These are phyloP conservation scores for Gonatopus flavifemur DNA, from an alignment of 1,140 invertebrate genomes.

Conservation along the genomic window DNA sequence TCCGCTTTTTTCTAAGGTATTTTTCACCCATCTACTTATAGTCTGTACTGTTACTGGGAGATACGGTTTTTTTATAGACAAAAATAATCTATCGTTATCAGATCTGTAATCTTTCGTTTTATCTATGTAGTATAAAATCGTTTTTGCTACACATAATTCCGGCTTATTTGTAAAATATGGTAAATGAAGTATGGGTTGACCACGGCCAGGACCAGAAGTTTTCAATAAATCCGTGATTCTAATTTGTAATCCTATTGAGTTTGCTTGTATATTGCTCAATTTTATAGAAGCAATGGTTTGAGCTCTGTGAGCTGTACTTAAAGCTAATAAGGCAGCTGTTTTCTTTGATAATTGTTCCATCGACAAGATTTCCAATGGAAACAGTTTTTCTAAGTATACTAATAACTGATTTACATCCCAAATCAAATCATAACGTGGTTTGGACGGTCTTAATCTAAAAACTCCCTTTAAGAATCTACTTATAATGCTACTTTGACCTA, in stretches of 20 bases:
- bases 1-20: not conserved
- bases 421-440: constrained; percentile 31
- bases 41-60: not conserved
- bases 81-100: not conserved
- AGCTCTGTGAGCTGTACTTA: no score
- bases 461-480: constrained; percentile 32
- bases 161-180: not conserved
- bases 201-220: no score
- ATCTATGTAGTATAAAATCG: not conserved
- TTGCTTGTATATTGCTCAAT: no score
- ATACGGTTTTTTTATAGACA: not conserved
- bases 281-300: no score
- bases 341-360: no score
- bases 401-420: constrained; percentile 37
- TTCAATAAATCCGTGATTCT: no score
- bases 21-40: not conserved
- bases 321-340: no score
- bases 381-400: constrained; percentile 18
- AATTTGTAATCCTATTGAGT: no score
- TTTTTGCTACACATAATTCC: not conserved
- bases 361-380: no score
- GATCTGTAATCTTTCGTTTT: not conserved
- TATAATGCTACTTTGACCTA: constrained; percentile 11
- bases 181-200: no score
- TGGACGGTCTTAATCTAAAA: constrained; percentile 20